phyloP scores from a whole-genome alignment of 2,113 vertebrate genomes.

The Megaptera novaeangliae region DNA sequence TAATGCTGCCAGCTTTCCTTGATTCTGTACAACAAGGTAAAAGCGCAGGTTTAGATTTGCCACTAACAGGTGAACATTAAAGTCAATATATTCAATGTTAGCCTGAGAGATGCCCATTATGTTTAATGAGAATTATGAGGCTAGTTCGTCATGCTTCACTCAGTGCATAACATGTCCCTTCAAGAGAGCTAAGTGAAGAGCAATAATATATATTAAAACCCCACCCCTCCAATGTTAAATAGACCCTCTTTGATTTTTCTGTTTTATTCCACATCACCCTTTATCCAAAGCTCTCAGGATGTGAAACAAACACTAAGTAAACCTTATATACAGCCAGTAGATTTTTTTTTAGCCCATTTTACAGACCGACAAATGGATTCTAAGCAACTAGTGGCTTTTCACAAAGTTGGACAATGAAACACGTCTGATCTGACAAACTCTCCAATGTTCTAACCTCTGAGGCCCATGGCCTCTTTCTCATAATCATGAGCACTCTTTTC shows the following conservation, averaged over 20 bases:
- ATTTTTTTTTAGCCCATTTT: conserved; percentile 59
- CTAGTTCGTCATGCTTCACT: background rate
- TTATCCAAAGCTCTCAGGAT: conserved; percentile 4
- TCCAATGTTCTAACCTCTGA: conserved; percentile 3
- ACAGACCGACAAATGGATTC: conserved; percentile 40
- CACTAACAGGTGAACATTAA: conserved; percentile 27
- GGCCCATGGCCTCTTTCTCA: conserved; percentile 6
- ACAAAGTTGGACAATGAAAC: background rate
- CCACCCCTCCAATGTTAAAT: background rate
- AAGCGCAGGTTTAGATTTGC: background rate
- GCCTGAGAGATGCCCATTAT: conserved; percentile 22
- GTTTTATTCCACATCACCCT: background rate
- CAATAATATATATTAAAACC: conserved; percentile 21
- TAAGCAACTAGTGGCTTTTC: background rate
- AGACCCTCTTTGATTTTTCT: background rate
- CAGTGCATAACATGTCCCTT: conserved; percentile 39
- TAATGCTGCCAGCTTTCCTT: background rate
- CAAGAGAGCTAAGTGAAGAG: conserved; percentile 12
- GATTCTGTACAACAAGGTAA: conserved; percentile 24
- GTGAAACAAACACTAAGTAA: conserved; percentile 1
- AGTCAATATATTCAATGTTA: background rate
- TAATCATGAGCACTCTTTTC: conserved; percentile 45
- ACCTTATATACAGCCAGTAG: background rate
- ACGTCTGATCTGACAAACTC: background rate
- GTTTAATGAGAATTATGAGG: conserved; percentile 19